These are phyloP conservation scores for Perizoma affinitatum DNA, from an alignment of 2,888 invertebrate species.

Conservation along the genomic window DNA sequence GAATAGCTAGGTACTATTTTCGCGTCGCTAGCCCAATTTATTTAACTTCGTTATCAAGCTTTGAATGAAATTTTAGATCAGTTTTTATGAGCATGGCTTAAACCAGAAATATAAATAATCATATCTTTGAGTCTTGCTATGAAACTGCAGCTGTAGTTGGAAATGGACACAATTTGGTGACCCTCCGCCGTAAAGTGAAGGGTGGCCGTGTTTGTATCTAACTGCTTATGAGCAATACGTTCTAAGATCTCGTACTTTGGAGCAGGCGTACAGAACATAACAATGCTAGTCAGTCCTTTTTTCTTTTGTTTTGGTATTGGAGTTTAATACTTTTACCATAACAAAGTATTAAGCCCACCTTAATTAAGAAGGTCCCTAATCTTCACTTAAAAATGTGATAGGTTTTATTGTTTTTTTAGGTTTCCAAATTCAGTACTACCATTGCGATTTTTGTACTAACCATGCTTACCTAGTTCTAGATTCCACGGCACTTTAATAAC, in stretches of 20 bases:
- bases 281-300: not conserved
- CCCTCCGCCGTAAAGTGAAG: constrained; percentile 23
- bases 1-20: too few relatives aligned
- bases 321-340: too few relatives aligned
- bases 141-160: constrained; percentile 21
- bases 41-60: too few relatives aligned
- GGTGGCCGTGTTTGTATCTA: constrained; percentile 24
- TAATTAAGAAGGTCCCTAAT: too few relatives aligned
- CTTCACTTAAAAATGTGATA: too few relatives aligned
- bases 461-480: too few relatives aligned
- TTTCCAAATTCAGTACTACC: too few relatives aligned
- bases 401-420: too few relatives aligned
- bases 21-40: too few relatives aligned
- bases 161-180: constrained; percentile 17
- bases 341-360: too few relatives aligned
- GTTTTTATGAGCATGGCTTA: constrained; percentile 6
- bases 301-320: constrained; percentile 2
- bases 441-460: too few relatives aligned
- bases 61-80: constrained; percentile 1
- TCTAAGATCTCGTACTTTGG: constrained; percentile 15
- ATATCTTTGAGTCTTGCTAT: constrained; percentile 3
- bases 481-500: too few relatives aligned
- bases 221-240: constrained; percentile 23
- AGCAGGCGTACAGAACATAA: constrained; percentile 13
- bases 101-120: not conserved